Evolutionary conservation across 2,888 invertebrate species (phyloP), one percentile per base, ranked within the genome.

Genomic region (Uloborus plumipes): DNA sequence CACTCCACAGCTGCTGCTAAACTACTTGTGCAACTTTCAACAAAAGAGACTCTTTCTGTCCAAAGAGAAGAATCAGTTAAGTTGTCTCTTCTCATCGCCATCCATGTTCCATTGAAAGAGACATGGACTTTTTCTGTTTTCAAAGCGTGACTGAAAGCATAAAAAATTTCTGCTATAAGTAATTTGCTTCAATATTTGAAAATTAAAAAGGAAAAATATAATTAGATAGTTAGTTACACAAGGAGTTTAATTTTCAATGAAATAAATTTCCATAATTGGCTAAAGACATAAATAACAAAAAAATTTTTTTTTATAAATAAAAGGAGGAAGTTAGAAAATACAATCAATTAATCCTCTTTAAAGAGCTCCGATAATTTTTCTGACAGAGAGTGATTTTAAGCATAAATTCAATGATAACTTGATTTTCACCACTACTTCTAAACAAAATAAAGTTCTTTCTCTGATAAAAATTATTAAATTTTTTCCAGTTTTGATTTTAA

Each of bases 51-150:
- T 66, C 84, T 26, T 18, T 82, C 75, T 50, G 84, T 84, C 84
- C 84, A 84, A 9, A 84, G 47, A 9, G 84, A 74, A 26, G 67
- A 31, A 26, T 76, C 74, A 0, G 80, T 76, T 13, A 76, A 53
- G 53, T 84, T 79, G 16, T 84, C 75, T 22, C 84, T 74, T 55
- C 77, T 69, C 84, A 84, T 84, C 3, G 77, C 83, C 83, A 83
- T 83, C 83, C 83, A 83, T 39, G 83, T 77, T 15, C 83, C 83
- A 73, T 83, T 83, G 55, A 83, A 83, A 15, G 83, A 83, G 7
- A 83, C 77, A 51, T 77, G 83, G 22, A 71, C n/a, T 53, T 76
- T 83, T n/a, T 83, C 77, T 4, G 61, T 61, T 18, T 62, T 70
- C 51, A 77, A 67, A 47, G 75, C 83, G 73, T 77, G 77, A 26